Evolutionary conservation across 2,888 invertebrate genomes (phyloP).

Genomic region (Plemyria rubiginata): DNA sequence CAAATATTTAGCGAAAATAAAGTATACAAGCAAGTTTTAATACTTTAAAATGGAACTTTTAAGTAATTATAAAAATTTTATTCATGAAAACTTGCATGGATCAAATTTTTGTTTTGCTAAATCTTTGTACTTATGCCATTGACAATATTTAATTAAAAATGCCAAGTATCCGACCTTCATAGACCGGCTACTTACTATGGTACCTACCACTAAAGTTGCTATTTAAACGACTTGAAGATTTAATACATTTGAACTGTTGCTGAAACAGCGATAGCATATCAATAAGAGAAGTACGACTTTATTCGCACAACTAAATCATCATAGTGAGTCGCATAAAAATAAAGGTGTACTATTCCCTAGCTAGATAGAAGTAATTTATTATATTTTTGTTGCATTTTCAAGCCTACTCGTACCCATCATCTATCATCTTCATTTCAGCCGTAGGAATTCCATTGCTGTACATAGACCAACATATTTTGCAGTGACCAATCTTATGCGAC

Average conservation of each 20-base stretch:
- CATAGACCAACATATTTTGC: no score
- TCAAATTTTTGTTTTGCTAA: no score
- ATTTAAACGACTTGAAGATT: not conserved
- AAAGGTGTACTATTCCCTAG: not conserved
- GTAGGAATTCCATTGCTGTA: no score
- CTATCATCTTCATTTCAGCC: no score
- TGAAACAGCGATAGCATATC: not conserved
- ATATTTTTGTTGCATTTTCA: not conserved
- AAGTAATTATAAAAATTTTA: no score
- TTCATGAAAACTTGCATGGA: no score
- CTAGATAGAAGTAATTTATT: not conserved
- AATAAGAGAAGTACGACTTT: not conserved
- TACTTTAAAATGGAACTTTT: no score
- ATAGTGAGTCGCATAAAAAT: not conserved
- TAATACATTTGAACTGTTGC: not conserved
- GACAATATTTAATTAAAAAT: slow-evolving; percentile 4
- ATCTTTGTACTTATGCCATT: no score
- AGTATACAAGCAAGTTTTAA: no score
- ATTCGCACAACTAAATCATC: not conserved
- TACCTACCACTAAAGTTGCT: not conserved
- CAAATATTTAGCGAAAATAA: no score
- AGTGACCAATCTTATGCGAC: no score
- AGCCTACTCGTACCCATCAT: no score
- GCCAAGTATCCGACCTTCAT: slow-evolving; percentile 9
- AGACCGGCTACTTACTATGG: slow-evolving; percentile 12